Percentiles rank a stretch among this genome's conserved stretches.
phyloP scores from a whole-genome alignment of 92 coral and sea anemone genomes.

The Plumapathes pennacea region DNA sequence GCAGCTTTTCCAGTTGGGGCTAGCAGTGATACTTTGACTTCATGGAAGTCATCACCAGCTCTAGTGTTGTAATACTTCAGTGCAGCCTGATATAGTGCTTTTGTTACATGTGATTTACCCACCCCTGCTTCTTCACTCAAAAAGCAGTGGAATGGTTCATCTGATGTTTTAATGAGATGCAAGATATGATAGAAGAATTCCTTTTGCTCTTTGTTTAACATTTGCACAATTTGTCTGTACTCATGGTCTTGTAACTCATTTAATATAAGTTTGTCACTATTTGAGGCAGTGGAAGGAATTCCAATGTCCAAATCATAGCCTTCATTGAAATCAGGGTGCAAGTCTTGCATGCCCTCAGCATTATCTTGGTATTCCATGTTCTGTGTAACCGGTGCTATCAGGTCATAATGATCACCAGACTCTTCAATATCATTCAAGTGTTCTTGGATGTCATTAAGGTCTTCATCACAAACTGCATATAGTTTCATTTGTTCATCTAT shows the following conservation, averaged over 20 bases:
- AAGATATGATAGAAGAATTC: slow-evolving; percentile 40
- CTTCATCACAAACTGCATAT: slow-evolving; percentile 53
- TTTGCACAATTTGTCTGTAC: slow-evolving; percentile 9
- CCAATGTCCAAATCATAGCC: slow-evolving; percentile 8
- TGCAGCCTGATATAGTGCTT: slow-evolving; percentile 62
- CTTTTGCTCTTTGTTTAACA: slow-evolving; percentile 24
- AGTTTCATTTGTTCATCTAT: slow-evolving; percentile 42
- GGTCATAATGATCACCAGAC: slow-evolving; percentile 7
- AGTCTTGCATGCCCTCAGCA: slow-evolving; percentile 16
- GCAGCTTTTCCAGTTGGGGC: slow-evolving; percentile 47
- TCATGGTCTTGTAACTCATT: slow-evolving; percentile 3
- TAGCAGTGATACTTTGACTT: slow-evolving; percentile 33
- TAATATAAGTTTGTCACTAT: slow-evolving; percentile 9
- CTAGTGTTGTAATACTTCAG: slow-evolving; percentile 38
- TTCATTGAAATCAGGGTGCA: slow-evolving; percentile 18
- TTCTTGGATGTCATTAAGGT: slow-evolving; percentile 39
- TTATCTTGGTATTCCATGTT: slow-evolving; percentile 10
- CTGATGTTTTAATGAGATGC: slow-evolving; percentile 45
- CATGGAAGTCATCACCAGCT: slow-evolving; percentile 48
- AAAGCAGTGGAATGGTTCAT: slow-evolving; percentile 39
- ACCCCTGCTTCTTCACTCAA: slow-evolving; percentile 55
- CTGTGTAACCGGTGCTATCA: slow-evolving; percentile 12
- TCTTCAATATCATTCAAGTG: slow-evolving; percentile 24
- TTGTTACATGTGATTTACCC: slow-evolving; percentile 62
- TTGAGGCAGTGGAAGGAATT: slow-evolving; percentile 13